Evolutionary conservation across 1,140 invertebrate species (phyloP).

Genomic region (Probaryconus sp.): DNA sequence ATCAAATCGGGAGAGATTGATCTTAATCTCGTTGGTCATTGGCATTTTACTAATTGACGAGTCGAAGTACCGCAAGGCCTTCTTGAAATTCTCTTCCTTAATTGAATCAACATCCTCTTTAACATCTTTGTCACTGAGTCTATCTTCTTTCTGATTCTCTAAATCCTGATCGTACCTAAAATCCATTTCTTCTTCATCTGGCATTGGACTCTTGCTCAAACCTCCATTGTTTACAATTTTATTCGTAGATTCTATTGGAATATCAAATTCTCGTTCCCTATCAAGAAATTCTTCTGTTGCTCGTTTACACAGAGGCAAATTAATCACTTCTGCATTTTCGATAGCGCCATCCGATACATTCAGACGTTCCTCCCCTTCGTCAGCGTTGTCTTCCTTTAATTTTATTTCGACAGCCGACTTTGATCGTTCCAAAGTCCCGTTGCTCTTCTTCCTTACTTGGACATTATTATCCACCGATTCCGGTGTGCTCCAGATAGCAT

Average conservation of each 20-base stretch:
- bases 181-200: conserved; percentile 67
- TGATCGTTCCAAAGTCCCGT: conserved; percentile 66
- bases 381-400: conserved; percentile 55
- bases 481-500: conserved; percentile 81
- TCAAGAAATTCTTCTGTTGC: conserved; percentile 69
- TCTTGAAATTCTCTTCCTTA: conserved; percentile 59
- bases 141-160: conserved; percentile 39
- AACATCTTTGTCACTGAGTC: not conserved
- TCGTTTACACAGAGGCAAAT: conserved; percentile 69
- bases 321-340: conserved; percentile 67
- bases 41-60: conserved; percentile 34
- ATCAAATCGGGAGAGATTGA: conserved; percentile 53
- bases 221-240: conserved; percentile 72
- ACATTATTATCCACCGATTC: conserved; percentile 53
- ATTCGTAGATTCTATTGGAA: conserved; percentile 66
- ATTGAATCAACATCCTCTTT: conserved; percentile 18
- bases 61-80: conserved; percentile 67
- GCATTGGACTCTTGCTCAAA: conserved; percentile 65
- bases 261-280: conserved; percentile 69
- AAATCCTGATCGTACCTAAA: conserved; percentile 61
- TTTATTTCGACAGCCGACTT: conserved; percentile 71
- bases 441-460: conserved; percentile 61
- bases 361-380: conserved; percentile 24
- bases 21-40: conserved; percentile 50
- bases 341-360: conserved; percentile 47